Evolutionary conservation across 2,113 vertebrate genomes (phyloP).

Genomic region (Microtus oregoni): DNA sequence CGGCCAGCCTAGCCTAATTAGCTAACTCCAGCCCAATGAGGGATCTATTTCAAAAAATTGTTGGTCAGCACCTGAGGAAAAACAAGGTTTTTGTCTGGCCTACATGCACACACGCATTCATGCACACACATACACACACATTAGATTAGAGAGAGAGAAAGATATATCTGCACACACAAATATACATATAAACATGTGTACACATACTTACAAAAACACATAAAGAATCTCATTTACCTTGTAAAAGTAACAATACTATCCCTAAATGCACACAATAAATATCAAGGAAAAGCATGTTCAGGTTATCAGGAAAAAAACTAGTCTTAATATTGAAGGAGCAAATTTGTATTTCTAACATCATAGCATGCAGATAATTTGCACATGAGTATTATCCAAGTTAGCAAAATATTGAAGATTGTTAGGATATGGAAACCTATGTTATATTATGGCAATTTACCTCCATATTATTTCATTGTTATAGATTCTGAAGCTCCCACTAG

Average conservation of each 20-base stretch:
- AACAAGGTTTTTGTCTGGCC: background rate
- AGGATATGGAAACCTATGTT: constrained; percentile 68
- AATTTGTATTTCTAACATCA: constrained; percentile 75
- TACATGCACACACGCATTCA: too few relatives aligned
- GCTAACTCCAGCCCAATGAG: background rate
- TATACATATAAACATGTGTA: background rate
- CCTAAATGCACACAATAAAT: constrained; percentile 61
- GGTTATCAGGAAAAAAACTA: background rate
- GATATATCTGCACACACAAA: background rate
- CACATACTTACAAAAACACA: background rate
- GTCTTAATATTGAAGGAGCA: constrained; percentile 62
- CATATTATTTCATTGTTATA: constrained; percentile 75
- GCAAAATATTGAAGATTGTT: constrained; percentile 68
- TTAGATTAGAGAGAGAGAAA: background rate
- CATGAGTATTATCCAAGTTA: constrained; percentile 64
- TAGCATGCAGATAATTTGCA: constrained; percentile 66
- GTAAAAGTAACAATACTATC: constrained; percentile 37
- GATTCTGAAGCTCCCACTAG: constrained; percentile 78
- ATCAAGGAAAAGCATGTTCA: constrained; percentile 49
- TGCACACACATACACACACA: background rate
- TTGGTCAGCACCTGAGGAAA: background rate
- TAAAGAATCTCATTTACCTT: background rate
- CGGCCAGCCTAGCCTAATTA: background rate
- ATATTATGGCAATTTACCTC: constrained; percentile 83
- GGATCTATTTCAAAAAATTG: background rate